Base-by-base conservation (phyloP, 2,888 invertebrate genomes). In the Drosophila gaucha region DNA sequence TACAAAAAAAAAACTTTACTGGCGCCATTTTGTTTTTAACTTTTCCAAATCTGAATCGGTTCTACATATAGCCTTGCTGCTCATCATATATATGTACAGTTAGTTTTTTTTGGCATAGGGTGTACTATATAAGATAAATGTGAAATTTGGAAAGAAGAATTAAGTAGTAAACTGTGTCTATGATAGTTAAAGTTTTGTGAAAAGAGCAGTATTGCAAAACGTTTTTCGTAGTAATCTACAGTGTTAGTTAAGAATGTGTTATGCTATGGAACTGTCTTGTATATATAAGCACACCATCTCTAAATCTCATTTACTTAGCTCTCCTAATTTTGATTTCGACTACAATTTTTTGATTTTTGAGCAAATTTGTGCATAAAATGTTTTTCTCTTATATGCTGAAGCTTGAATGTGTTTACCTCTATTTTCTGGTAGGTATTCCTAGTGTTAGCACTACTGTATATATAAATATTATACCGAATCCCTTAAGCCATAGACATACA, bases 301-400 rank as follows among this genome's bases (percentile, higher is more conserved):
- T 47, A 16, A 16, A 51, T 18, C 6, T 10, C 38, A 20, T 31
- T 39, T 18, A 31, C 63, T 64, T 72, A 68, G 39, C 35, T 55
- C 63, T 20, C 35, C 28, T 49, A n/a, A 36, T 31, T 50, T 52
- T 28, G 36, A 47, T 71, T 71, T 65, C 31, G 3, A 36, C 76
- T 75, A 75, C 72, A n/a, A n/a, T 20, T 33, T 80, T 72, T 69
- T 67, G 58, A 52, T 80, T 80, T 86, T 80, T 80, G 80, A 80
- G 80, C 80, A 80, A 80, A 63, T 64, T 74, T 80, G 80, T 80
- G 80, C 80, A 80, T 80, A 83, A 83, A 77, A 60, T 64, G 35
- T 56, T 22, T 44, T n/a, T 54, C 30, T 46, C 36, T 59, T 69
- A 64, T 56, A 70, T 64, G 76, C 65, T 64, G 72, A 75, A 75